Base-by-base conservation (phyloP, 1,140 invertebrate species). In the Diploscapter pachys region DNA sequence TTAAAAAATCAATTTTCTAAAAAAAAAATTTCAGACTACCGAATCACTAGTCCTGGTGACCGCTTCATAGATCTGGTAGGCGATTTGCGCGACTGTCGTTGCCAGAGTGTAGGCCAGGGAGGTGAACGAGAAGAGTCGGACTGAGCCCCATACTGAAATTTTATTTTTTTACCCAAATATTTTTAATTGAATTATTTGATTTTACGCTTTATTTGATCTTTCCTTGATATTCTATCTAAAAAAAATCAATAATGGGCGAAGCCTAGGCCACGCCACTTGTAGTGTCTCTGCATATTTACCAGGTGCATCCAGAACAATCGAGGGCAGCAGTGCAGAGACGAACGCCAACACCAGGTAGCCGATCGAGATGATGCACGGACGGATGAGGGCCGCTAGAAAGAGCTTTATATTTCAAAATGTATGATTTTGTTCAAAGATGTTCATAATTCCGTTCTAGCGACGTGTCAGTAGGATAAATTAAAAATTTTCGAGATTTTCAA, bases 291-390 rank as follows among this genome's bases (percentile, higher is more conserved):
- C 31, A 31, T 31, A 31, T 31, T 31, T 31, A 31, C 31, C 31
- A 31, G 77, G 50, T 5, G 65, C 62, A 51, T 11, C 11, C 2
- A 49, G 31, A 31, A 72, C 56, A 48, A 78, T 63, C 48, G 76
- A 81, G 3, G 81, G 81, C 9, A 83, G 76, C 31, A 74, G 53
- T 8, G 80, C 77, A 71, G 76, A 72, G 53, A 83, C 51, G 13
- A 83, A 71, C 8, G 76, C 81, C 8, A 84, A 51, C 8, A 84
- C 31, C 6, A 81, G 73, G 65, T 84, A 83, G 9, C 74, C 70
- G 53, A 82, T 61, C 11, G 82, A 84, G 50, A 83, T 11, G 49
- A 82, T 74, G 54, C 81, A 73, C 3, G 81, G 81, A 52, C 81
- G 62, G 48, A 83, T 48, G 53, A 82, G 59, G 4, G 82, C 81